Evolutionary conservation across 2,888 invertebrate genomes (phyloP).

Genomic region (Chironomus tentans): DNA sequence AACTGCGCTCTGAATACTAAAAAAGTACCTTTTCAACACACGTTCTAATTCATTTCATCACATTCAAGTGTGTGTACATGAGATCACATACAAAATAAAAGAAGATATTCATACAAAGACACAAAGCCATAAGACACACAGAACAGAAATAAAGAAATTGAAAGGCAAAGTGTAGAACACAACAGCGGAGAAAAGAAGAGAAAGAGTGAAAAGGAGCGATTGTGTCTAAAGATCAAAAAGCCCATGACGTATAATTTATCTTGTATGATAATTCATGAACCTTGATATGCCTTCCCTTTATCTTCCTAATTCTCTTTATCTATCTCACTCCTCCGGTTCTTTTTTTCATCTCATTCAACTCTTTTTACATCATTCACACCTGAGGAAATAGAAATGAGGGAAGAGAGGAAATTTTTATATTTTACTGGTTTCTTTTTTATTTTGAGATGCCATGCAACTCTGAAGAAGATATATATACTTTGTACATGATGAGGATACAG

Average conservation of each 20-base stretch:
- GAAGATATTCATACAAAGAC: not conserved
- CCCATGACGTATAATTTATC: conserved; percentile 9
- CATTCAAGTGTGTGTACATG: not conserved
- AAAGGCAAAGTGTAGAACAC: too few relatives aligned
- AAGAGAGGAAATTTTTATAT: too few relatives aligned
- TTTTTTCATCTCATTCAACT: not conserved
- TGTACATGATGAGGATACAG: too few relatives aligned
- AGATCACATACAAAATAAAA: not conserved
- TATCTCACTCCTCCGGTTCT: not conserved
- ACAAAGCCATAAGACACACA: too few relatives aligned
- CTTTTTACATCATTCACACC: conserved; percentile 6
- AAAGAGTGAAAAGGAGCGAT: not conserved
- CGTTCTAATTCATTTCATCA: not conserved
- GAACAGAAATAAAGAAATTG: too few relatives aligned
- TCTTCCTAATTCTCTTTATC: not conserved
- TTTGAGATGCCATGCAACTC: too few relatives aligned
- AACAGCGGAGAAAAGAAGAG: too few relatives aligned
- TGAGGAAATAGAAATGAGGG: conserved; percentile 2
- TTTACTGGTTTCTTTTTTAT: too few relatives aligned
- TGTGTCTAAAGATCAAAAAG: conserved; percentile 14
- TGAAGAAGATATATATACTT: too few relatives aligned
- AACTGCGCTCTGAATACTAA: too few relatives aligned
- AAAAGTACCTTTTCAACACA: too few relatives aligned
- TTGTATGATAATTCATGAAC: not conserved
- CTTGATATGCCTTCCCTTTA: too few relatives aligned